These are phyloP conservation scores for Solen grandis DNA, from an alignment of 1,140 invertebrate species.

Conservation along the genomic window DNA sequence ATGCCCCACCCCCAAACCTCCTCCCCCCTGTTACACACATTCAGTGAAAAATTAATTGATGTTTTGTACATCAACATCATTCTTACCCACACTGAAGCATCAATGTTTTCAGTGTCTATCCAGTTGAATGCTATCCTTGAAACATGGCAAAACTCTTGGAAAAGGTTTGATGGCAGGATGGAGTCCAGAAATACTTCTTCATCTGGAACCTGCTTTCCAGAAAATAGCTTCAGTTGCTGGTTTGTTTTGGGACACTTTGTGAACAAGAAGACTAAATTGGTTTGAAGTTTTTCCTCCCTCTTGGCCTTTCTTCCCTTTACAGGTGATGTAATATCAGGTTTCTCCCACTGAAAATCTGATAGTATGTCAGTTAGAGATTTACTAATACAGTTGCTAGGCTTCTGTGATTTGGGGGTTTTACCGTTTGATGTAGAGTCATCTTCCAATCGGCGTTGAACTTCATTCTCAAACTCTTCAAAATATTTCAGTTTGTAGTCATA, in stretches of 20 bases:
- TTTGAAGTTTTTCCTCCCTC: not conserved
- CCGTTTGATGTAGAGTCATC: not conserved
- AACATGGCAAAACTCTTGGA: slow-evolving; percentile 56
- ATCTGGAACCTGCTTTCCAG: slow-evolving; percentile 67
- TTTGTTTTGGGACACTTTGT: slow-evolving; percentile 56
- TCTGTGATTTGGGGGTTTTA: not conserved
- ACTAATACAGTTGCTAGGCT: slow-evolving; percentile 52
- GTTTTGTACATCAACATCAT: not conserved
- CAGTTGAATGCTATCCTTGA: slow-evolving; percentile 59
- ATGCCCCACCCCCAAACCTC: not conserved
- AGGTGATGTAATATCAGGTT: slow-evolving; percentile 67
- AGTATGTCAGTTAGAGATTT: slow-evolving; percentile 65
- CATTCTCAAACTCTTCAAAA: slow-evolving; percentile 74
- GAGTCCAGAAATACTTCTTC: slow-evolving; percentile 64
- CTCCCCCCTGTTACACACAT: not conserved
- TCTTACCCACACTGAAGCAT: slow-evolving; percentile 9
- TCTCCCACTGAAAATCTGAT: slow-evolving; percentile 71
- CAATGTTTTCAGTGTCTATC: slow-evolving; percentile 60
- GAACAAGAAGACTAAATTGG: slow-evolving; percentile 65
- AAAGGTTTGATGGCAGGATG: slow-evolving; percentile 61
- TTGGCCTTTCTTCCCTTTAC: slow-evolving; percentile 56
- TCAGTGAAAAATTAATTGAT: not conserved
- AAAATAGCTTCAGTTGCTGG: slow-evolving; percentile 58
- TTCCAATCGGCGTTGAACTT: slow-evolving; percentile 53
- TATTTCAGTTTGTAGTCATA: slow-evolving; percentile 68